Percentiles rank a stretch among this genome's conserved stretches.
These are phyloP conservation scores for Drosophila trapezifrons DNA, from an alignment of 1,140 invertebrate genomes.

Conservation along the genomic window DNA sequence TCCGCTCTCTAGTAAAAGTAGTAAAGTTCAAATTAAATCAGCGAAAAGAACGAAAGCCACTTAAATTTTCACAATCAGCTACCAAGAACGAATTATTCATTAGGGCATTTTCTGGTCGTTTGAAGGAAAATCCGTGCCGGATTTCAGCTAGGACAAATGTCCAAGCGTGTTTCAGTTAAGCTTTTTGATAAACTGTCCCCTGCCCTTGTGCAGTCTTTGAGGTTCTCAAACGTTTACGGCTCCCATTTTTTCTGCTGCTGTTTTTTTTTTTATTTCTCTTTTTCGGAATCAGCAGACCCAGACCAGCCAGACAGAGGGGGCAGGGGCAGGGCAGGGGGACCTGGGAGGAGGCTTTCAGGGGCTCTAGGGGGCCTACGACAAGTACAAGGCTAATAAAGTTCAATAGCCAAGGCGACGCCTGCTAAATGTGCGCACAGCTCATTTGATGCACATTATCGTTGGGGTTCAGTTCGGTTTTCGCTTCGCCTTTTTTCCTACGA, in stretches of 20 bases:
- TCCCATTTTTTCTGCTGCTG: slow-evolving; percentile 37
- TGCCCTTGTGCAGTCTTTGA: slow-evolving; percentile 27
- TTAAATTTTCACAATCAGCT: not conserved
- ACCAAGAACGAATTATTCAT: not conserved
- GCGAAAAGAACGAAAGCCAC: not conserved
- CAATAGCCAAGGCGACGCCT: slow-evolving; percentile 79
- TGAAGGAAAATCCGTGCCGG: slow-evolving; percentile 24
- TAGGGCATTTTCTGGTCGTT: slow-evolving; percentile 30
- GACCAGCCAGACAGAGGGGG: slow-evolving; percentile 32
- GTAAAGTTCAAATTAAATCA: not conserved
- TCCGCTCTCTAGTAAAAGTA: no score
- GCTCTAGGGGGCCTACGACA: slow-evolving; percentile 9
- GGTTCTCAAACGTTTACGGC: slow-evolving; percentile 51
- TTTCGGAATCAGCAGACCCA: slow-evolving; percentile 40
- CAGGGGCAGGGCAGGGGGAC: not conserved
- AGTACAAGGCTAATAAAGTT: slow-evolving; percentile 76
- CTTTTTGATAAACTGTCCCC: slow-evolving; percentile 78
- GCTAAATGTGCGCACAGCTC: slow-evolving; percentile 80
- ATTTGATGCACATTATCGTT: slow-evolving; percentile 80
- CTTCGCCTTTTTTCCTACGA: slow-evolving; percentile 35
- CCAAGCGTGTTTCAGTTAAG: slow-evolving; percentile 65
- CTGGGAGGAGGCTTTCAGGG: not conserved
- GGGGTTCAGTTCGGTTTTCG: slow-evolving; percentile 59
- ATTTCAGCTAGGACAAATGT: slow-evolving; percentile 45
- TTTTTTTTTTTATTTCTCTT: slow-evolving; percentile 3